Base-by-base conservation (phyloP, 2,797 vertebrate species). In the Myiotriccus ornatus region DNA sequence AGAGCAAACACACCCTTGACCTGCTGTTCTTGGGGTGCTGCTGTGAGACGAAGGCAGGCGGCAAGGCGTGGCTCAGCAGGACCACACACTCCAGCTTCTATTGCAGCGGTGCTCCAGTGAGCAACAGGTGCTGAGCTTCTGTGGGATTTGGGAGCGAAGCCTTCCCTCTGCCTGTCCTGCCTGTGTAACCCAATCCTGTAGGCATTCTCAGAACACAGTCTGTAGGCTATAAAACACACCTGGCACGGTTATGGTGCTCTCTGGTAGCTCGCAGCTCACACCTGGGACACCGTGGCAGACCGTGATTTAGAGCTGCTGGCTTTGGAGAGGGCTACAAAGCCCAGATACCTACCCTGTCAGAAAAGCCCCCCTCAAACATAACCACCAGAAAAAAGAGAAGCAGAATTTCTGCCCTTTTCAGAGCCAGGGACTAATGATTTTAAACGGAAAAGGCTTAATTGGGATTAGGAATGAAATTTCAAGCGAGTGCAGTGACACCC, bases 401-500 rank as follows among this genome's bases (percentile, higher is more conserved):
- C 19, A 53, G 76, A 41, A 52, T 56, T 27, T 20, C 18, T 47
- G 43, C 22, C 20, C 56, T 63, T 65, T 65, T 27, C 71, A 46
- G 73, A 63, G 14, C 10, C 17, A 34, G 21, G 4, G 32, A 52
- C 25, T 50, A 34, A 85, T 2, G 7, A 21, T 75, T 90, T 60
- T 49, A 56, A 77, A 65, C 53, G 46, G 64, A 65, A 87, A 87
- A 77, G 50, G 30, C 17, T 0, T 28, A 22, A 57, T n/a, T 39
- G 65, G 2, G 5, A 18, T 30, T 68, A 25, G 73, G 37, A 93
- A 70, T 53, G 82, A 81, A 39, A 46, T 43, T 34, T 69, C 52
- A 69, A 69, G 52, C 0, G 1, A 71, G 28, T 1, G 5, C 63
- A n/a, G 59, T 0, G 0, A 28, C 71, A 63, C 35, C 34, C 50